Conservation (phyloP, 2,888 invertebrate species). For the Stenoptilia bipunctidactyla region DNA sequence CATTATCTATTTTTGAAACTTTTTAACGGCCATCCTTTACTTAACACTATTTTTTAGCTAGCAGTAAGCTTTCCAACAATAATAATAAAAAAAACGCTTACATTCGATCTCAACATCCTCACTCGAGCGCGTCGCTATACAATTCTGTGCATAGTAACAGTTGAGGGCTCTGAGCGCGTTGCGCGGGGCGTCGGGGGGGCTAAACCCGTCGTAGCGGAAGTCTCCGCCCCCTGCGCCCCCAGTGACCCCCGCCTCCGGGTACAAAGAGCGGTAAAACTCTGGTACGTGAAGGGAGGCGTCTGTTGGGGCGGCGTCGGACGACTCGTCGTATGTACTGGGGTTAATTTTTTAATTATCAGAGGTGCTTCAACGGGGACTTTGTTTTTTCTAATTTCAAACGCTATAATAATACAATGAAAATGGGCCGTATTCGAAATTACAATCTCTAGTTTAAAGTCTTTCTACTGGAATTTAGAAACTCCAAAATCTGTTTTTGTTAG, state of each 20-base stretch:
- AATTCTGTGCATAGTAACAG: conserved; percentile 45
- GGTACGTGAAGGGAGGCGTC: conserved; percentile 27
- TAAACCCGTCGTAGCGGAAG: conserved; percentile 46
- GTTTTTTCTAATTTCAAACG: too few species aligned
- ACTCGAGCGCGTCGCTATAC: conserved; percentile 22
- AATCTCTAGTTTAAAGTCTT: too few species aligned
- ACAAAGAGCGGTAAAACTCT: conserved; percentile 50
- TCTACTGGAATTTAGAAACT: too few species aligned
- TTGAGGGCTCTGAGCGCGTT: conserved; percentile 27
- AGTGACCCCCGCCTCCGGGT: conserved; percentile 29
- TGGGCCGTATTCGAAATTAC: too few species aligned
- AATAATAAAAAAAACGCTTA: conserved; percentile 27
- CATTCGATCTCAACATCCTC: conserved; percentile 22
- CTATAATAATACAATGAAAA: too few species aligned
- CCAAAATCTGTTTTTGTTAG: too few species aligned
- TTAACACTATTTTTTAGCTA: too few species aligned
- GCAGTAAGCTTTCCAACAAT: too few species aligned
- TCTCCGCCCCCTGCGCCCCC: conserved; percentile 21
- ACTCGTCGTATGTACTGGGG: neutral
- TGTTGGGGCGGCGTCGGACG: conserved; percentile 12
- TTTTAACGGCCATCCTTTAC: too few species aligned
- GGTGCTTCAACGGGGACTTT: too few species aligned
- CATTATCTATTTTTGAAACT: too few species aligned
- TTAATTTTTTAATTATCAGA: too few species aligned
- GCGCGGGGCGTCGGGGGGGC: conserved; percentile 23